Percentiles rank a stretch among this genome's conserved stretches.
Conservation (phyloP, 2,113 vertebrate species). For the Girardinichthys multiradiatus region DNA sequence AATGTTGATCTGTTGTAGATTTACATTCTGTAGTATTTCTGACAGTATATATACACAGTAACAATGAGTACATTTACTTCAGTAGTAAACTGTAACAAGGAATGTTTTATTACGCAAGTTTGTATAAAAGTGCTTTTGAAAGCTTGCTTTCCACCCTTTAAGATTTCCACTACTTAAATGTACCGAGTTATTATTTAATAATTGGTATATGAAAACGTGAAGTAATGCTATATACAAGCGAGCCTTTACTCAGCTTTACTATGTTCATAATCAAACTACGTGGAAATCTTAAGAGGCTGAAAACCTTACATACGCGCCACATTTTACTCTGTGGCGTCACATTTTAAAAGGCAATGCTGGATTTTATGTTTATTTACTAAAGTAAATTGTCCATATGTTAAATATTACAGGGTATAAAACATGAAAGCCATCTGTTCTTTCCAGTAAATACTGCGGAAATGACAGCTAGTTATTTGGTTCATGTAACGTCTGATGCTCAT, state of each 20-base stretch:
- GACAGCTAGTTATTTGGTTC: slow-evolving; percentile 9
- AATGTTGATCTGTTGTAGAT: background rate
- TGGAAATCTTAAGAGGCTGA: background rate
- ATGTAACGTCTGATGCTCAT: background rate
- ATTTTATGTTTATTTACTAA: slow-evolving; percentile 40
- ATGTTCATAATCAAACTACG: background rate
- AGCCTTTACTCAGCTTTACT: background rate
- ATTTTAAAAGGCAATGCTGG: slow-evolving; percentile 35
- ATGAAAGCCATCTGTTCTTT: background rate
- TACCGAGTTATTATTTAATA: background rate
- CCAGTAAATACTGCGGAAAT: slow-evolving; percentile 1
- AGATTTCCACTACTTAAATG: background rate
- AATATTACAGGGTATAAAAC: slow-evolving; percentile 48
- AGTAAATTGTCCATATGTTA: slow-evolving; percentile 27
- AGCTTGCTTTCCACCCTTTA: background rate
- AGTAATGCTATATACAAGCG: too few species aligned
- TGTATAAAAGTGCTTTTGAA: slow-evolving; percentile 16
- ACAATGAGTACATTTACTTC: background rate
- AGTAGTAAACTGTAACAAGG: slow-evolving; percentile 10
- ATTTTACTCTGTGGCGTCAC: slow-evolving; percentile 13
- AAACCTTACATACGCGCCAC: background rate
- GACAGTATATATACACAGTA: background rate
- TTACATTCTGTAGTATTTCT: slow-evolving; percentile 6
- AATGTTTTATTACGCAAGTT: slow-evolving; percentile 4
- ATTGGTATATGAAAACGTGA: background rate